Evolutionary conservation across 2,113 vertebrate species (phyloP), one percentile per base, ranked within the genome.

Genomic region (Crotalus tigris): DNA sequence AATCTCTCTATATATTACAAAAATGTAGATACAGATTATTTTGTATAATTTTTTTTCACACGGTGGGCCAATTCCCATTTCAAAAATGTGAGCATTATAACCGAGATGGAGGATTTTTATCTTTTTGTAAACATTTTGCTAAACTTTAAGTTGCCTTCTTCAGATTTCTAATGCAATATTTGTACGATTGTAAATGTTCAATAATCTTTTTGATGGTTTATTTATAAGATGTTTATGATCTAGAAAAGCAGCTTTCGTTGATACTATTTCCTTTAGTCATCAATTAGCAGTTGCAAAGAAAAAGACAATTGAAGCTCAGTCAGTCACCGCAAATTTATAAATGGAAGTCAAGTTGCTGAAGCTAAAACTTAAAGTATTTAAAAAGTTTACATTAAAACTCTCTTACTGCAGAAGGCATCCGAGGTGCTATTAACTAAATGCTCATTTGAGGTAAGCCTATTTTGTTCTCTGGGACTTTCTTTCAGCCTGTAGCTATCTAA

Each of bases 191-290:
- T n/a, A n/a, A n/a, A n/a, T n/a, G n/a, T n/a, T n/a, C n/a, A n/a
- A 0, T 29, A 90, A 21, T 39, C 23, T 2, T 64, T 1, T 55
- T 17, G 26, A 3, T 85, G 54, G 39, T 96, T 96, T 95, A 94
- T 88, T 39, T 89, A 0, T 93, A 1, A 87, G 94, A 75, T 94
- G 94, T 97, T 85, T 94, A 98, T 98, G 96, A 91, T 92, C 94
- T 98, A 94, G 98, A 98, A 95, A 98, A 95, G 94, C 98, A 98
- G 26, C 93, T 98, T 93, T 95, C 96, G 92, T 58, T 97, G 94
- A 90, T 15, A 96, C 92, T 85, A 49, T 8, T 49, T 49, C 49
- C 7, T 49, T 49, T 49, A 49, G 7, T 49, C 46, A 49, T 6
- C 5, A 49, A 6, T 49, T 49, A 49, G 39, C 39, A 44, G 39